Conservation (phyloP, 2,797 vertebrate species). For the Peromyscus nudipes region DNA sequence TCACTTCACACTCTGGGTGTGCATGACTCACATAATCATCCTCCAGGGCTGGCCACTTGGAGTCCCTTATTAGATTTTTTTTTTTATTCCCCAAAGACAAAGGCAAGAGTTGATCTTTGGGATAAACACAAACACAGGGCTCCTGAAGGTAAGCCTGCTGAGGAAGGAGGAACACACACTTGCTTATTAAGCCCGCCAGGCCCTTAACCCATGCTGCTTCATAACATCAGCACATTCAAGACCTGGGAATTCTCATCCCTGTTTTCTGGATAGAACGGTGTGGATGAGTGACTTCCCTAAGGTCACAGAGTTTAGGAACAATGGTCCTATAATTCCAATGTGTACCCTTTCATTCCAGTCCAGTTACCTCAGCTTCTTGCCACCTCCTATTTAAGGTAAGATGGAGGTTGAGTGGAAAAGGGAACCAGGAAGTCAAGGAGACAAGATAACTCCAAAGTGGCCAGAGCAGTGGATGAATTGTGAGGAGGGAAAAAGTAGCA, state of each 20-base stretch:
- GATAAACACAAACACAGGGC: background rate
- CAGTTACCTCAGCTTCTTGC: background rate
- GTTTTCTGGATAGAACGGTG: background rate
- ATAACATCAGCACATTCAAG: background rate
- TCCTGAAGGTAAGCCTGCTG: background rate
- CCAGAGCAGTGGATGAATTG: background rate
- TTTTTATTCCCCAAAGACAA: background rate
- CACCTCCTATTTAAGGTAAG: background rate
- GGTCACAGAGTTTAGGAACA: background rate
- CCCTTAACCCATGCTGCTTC: background rate
- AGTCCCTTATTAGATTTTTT: background rate
- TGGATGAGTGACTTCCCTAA: background rate
- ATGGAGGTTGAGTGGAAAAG: background rate
- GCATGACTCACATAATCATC: background rate
- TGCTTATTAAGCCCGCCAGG: background rate
- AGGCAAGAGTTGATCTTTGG: background rate
- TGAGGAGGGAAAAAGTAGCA: background rate
- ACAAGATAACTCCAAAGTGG: background rate
- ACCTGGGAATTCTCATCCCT: background rate
- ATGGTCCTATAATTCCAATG: background rate
- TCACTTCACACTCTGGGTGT: background rate
- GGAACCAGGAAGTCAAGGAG: background rate
- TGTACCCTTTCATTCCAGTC: background rate
- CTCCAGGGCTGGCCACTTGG: background rate
- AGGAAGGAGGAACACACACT: background rate